A percentile compares a stretch with the other conserved stretches of the same genome.
Evolutionary conservation across 2,797 vertebrate genomes (phyloP).

Genomic region (Adelosebastes latens): DNA sequence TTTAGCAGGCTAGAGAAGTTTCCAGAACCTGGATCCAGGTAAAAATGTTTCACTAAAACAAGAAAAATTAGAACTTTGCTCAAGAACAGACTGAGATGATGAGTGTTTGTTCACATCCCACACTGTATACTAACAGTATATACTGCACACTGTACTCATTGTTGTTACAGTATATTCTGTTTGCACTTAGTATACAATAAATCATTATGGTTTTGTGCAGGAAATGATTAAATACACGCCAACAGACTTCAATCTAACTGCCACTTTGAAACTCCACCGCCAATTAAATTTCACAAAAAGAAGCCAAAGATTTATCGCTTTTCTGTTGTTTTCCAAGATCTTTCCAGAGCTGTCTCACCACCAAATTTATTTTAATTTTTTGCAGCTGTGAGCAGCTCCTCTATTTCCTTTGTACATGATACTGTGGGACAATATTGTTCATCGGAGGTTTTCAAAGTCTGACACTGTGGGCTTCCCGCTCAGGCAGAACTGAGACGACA

Average conservation of each 20-base stretch:
- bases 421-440: constrained; percentile 1
- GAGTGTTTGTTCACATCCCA: background rate
- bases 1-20: background rate
- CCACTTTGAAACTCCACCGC: background rate
- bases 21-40: background rate
- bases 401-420: constrained; percentile 12
- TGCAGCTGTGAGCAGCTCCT: constrained; percentile 41
- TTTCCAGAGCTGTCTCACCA: constrained; percentile 29
- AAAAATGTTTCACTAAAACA: background rate
- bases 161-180: background rate
- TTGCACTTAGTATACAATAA: background rate
- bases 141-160: background rate
- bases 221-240: constrained; percentile 13
- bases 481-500: background rate
- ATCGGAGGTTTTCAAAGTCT: background rate
- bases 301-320: constrained; percentile 29
- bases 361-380: constrained; percentile 20
- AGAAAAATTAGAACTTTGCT: background rate
- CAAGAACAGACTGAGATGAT: background rate
- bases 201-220: background rate
- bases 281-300: background rate
- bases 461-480: background rate
- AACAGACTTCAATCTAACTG: background rate
- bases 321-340: constrained; percentile 31
- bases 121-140: background rate